phyloP scores from a whole-genome alignment of 2,888 invertebrate genomes.

The Drosophila nr. medialis region DNA sequence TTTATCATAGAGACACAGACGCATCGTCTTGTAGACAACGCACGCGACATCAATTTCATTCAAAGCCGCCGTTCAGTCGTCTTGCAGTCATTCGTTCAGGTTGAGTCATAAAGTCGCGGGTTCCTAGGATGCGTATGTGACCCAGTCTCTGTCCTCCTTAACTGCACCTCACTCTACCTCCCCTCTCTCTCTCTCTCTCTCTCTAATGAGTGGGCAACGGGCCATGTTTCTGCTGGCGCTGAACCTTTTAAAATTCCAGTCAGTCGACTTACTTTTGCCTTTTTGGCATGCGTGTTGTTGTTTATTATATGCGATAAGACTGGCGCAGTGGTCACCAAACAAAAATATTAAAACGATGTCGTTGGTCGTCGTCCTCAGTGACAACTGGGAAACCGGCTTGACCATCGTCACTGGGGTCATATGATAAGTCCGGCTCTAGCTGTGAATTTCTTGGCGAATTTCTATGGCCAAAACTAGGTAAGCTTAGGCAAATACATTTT shows the following conservation, averaged over 20 bases:
- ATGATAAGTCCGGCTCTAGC: constrained; percentile 23
- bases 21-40: constrained; percentile 64
- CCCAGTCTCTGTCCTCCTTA: constrained; percentile 61
- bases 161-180: constrained; percentile 15
- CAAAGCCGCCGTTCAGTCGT: constrained; percentile 36
- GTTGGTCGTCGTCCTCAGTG: constrained; percentile 30
- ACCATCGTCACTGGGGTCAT: constrained; percentile 58
- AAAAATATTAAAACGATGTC: constrained; percentile 66
- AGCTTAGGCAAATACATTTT: neutral
- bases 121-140: constrained; percentile 71
- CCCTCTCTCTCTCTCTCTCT: constrained; percentile 11
- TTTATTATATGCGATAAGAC: constrained; percentile 76
- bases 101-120: constrained; percentile 77
- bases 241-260: constrained; percentile 83
- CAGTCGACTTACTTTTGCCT: constrained; percentile 63
- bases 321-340: constrained; percentile 54
- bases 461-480: constrained; percentile 2
- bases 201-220: constrained; percentile 38
- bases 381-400: constrained; percentile 68
- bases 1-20: constrained; percentile 66
- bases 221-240: constrained; percentile 61
- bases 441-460: constrained; percentile 29
- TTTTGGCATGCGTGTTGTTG: constrained; percentile 69
- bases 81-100: constrained; percentile 11
- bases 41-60: constrained; percentile 78